Evolutionary conservation across 2,113 vertebrate genomes (phyloP).

Genomic region (Lagopus leucura): DNA sequence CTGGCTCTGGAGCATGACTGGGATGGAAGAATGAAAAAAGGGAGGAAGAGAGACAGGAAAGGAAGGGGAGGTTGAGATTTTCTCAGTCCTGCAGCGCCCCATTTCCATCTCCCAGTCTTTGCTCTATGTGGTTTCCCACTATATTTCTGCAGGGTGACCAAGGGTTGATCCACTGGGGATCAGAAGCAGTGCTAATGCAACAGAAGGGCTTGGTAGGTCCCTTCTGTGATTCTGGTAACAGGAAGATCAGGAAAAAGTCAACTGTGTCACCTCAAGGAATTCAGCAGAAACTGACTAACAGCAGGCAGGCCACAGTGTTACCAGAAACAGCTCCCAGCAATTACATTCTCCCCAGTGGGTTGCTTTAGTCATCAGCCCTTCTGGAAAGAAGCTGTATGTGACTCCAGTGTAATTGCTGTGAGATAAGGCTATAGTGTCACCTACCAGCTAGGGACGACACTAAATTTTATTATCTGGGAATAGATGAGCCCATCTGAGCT

Average conservation of each 20-base stretch:
- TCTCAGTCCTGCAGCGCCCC: background rate
- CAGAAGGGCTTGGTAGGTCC: background rate
- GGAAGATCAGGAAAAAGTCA: background rate
- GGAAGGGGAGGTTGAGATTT: background rate
- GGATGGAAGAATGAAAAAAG: background rate
- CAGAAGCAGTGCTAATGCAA: rapidly evolving
- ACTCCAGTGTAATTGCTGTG: background rate
- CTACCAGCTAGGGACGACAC: background rate
- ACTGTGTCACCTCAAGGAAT: background rate
- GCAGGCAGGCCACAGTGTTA: background rate
- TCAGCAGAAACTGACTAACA: background rate
- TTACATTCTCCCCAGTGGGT: rapidly evolving
- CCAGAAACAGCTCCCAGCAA: background rate
- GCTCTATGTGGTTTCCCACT: background rate
- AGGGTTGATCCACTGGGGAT: too few species aligned
- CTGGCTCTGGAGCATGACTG: background rate
- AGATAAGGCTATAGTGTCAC: background rate
- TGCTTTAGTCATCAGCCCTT: background rate
- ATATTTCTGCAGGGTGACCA: too few species aligned
- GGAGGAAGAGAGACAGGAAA: too few species aligned
- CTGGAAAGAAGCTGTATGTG: background rate
- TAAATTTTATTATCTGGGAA: background rate
- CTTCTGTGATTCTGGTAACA: background rate
- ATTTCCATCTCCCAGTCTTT: background rate
- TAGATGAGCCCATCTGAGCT: background rate